These are phyloP conservation scores for Parapsyche elsis DNA, from an alignment of 1,140 invertebrate genomes.

Conservation along the genomic window DNA sequence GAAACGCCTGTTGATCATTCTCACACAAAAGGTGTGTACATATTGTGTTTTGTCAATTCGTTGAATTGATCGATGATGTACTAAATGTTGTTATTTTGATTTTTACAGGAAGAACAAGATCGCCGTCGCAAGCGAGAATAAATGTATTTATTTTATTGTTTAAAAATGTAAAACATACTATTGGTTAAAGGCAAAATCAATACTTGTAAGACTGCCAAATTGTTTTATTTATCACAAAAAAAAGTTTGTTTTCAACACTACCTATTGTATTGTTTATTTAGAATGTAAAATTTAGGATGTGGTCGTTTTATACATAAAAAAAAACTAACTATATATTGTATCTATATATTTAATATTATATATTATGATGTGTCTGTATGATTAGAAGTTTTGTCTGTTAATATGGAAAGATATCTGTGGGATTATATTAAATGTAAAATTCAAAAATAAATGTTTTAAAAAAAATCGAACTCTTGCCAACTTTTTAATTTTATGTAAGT, in stretches of 20 bases:
- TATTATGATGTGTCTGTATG: slow-evolving; percentile 18
- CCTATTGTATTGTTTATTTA: slow-evolving; percentile 30
- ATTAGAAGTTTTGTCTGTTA: slow-evolving; percentile 16
- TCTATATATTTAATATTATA: slow-evolving; percentile 20
- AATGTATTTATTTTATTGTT: slow-evolving; percentile 41
- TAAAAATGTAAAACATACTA: slow-evolving; percentile 27
- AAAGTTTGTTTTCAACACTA: slow-evolving; percentile 34
- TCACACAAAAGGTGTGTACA: slow-evolving; percentile 84
- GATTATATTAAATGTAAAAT: no score
- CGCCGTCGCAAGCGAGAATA: slow-evolving; percentile 66
- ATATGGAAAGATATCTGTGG: slow-evolving; percentile 11
- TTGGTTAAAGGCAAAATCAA: slow-evolving; percentile 50
- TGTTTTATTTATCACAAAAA: slow-evolving; percentile 42
- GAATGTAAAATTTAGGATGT: slow-evolving; percentile 48
- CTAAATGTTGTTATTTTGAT: slow-evolving; percentile 12
- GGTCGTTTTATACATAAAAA: slow-evolving; percentile 51
- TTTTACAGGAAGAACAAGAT: slow-evolving; percentile 65
- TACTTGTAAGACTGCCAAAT: slow-evolving; percentile 54
- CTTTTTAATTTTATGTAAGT: no score
- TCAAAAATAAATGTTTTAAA: slow-evolving; percentile 1
- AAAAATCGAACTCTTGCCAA: no score
- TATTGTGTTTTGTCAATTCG: not conserved
- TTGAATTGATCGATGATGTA: not conserved
- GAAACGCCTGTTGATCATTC: slow-evolving; percentile 87
- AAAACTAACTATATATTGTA: not conserved